Evolutionary conservation across 1,140 invertebrate species (phyloP), one percentile per base, ranked within the genome.

Genomic region (Eupristina koningsbergeri): DNA sequence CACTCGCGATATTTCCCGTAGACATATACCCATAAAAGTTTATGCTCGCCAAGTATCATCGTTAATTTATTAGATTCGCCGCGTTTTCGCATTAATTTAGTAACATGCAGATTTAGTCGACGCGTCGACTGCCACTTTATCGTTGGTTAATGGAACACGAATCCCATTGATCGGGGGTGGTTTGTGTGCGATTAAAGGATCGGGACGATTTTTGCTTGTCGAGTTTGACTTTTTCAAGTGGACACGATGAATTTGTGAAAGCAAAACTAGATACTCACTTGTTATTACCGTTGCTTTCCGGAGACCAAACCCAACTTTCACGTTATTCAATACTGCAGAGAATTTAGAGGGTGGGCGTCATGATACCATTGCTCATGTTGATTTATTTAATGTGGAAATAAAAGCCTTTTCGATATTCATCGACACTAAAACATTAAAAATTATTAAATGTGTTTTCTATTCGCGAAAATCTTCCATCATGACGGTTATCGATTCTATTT

Each of bases 41-140:
- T 75, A 73, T 77, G 74, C 53, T 63, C 80, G 36, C 67, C 67
- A 67, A 85, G 86, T 86, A 87, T 81, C 85, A 86, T 88, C 79
- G 86, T 71, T 86, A 87, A 88, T 88, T 89, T 88, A 88, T 88
- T 88, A 88, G 88, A 88, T 88, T 88, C 78, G 61, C 39, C 69
- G 81, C 76, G 75, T 31, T 84, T 61, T 39, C 69, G 80, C 76
- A 84, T 80, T 86, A 84, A 86, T 84, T 84, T 82, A 85, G 34
- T 39, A 61, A 79, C 36, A 29, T 61, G 47, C 78, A 39, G 41
- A 47, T 75, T 75, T 75, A 22, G 39, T 29, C 31, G 75, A 11
- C 9, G 53, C 22, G 26, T 13, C 53, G 53, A 3, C 13, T 22
- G 26, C 19, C 50, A 50, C 45, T 80, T 73, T 81, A 34, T 63